These are phyloP conservation scores for Trisateles emortualis DNA, from an alignment of 2,888 invertebrate species.

Conservation along the genomic window DNA sequence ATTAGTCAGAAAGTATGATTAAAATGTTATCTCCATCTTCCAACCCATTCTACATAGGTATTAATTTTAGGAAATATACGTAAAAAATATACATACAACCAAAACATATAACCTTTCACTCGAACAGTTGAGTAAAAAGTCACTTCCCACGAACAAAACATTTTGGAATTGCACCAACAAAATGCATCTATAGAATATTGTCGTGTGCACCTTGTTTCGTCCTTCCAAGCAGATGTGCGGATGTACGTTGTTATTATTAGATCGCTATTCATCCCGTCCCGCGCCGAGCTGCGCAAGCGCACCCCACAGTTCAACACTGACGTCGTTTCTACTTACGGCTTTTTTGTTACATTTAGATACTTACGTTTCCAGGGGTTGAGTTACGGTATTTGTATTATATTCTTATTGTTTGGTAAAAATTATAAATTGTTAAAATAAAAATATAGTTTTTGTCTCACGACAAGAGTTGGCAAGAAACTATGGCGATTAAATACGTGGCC, in stretches of 20 bases:
- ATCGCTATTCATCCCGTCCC: conserved; percentile 32
- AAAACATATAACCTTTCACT: background rate
- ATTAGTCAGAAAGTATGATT: too few relatives aligned
- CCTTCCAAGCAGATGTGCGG: conserved; percentile 43
- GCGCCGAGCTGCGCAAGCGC: conserved; percentile 20
- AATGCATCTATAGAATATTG: background rate
- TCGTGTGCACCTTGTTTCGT: conserved; percentile 2
- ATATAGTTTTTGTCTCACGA: background rate
- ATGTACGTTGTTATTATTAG: conserved; percentile 43
- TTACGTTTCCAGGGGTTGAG: background rate
- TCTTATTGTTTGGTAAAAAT: background rate
- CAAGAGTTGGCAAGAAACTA: too few relatives aligned
- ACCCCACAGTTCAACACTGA: conserved; percentile 11
- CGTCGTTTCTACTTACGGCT: background rate
- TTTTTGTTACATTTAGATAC: conserved; percentile 6
- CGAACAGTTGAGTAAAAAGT: background rate
- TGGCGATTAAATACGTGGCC: too few relatives aligned
- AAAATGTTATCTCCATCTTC: too few relatives aligned
- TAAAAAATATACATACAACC: background rate
- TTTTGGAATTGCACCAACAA: background rate
- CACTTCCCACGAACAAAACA: background rate
- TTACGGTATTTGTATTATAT: conserved; percentile 1
- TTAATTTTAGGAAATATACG: background rate
- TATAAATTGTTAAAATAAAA: background rate
- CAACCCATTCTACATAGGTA: too few relatives aligned